Base-by-base conservation (phyloP, 2,797 vertebrate genomes). In the Lepilemur septentrionalis region DNA sequence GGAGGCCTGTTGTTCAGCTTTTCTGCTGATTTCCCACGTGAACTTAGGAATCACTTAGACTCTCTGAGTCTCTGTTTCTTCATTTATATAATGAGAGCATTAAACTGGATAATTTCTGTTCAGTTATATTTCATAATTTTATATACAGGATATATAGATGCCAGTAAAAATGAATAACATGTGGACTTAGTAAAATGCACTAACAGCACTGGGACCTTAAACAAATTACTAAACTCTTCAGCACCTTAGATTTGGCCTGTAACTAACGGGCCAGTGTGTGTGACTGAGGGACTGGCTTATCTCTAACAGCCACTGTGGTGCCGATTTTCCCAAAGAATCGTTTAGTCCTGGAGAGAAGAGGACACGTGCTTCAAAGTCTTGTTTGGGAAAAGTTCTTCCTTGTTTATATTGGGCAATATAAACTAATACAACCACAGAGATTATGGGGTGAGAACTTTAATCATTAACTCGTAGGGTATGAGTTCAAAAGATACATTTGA, bases 401-500 rank as follows among this genome's bases (percentile, higher is more conserved):
- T 55, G 55, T 57, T 57, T 57, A 57, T 57, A 79, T 96, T 96
- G 83, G 46, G 89, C 72, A 97, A 96, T 89, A 28, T 28, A 96
- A 97, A 90, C 63, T 94, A 97, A 96, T 70, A 96, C n/a, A 55
- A 78, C 22, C n/a, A 25, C 59, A 41, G 20, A 76, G 80, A 23
- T 89, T 94, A 86, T 80, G 90, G 65, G 52, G 86, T 76, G 22
- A 13, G 13, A 82, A 93, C 9, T 65, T 92, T 96, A 96, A 97
- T 97, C 93, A 97, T 96, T 97, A 97, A 97, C 96, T 95, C 15
- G 59, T 17, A 18, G 20, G 69, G n/a, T 65, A 55, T 22, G 48
- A 90, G 72, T 97, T 96, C 95, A 94, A 96, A 90, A 85, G 94
- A 84, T 90, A 59, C n/a, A 70, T 72, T 96, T 48, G 88, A 69